Evolutionary conservation across 2,888 invertebrate genomes (phyloP).

Genomic region (Nysson spinosus): DNA sequence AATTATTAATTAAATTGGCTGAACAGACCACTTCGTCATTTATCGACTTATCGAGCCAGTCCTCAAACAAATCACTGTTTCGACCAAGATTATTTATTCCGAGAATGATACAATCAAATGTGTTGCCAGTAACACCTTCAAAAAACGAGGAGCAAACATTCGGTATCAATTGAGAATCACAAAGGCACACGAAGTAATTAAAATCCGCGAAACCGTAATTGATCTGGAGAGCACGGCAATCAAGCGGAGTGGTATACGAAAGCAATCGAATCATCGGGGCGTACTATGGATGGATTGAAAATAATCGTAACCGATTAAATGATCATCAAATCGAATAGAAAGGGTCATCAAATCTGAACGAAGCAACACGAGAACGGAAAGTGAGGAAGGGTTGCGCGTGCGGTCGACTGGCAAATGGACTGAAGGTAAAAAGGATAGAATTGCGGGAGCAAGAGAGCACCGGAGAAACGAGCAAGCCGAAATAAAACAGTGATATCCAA

Average conservation of each 20-base stretch:
- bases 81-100: not conserved
- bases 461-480: conserved; percentile 68
- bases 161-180: too few species aligned
- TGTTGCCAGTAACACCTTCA: too few species aligned
- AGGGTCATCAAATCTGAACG: conserved; percentile 61
- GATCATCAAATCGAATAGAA: conserved; percentile 54
- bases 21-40: conserved; percentile 51
- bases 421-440: conserved; percentile 64
- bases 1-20: conserved; percentile 71
- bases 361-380: conserved; percentile 39
- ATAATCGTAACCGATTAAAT: conserved; percentile 50
- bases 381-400: conserved; percentile 55
- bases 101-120: not conserved
- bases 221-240: not conserved
- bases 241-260: not conserved
- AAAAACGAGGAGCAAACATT: too few species aligned
- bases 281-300: conserved; percentile 23
- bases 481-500: conserved; percentile 77
- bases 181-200: too few species aligned
- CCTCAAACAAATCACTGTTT: conserved; percentile 1
- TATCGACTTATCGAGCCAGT: conserved; percentile 50
- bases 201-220: too few species aligned
- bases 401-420: conserved; percentile 31
- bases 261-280: conserved; percentile 4
- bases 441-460: conserved; percentile 53